Conservation (phyloP, 1,140 invertebrate genomes). For the Chymomyza costata region DNA sequence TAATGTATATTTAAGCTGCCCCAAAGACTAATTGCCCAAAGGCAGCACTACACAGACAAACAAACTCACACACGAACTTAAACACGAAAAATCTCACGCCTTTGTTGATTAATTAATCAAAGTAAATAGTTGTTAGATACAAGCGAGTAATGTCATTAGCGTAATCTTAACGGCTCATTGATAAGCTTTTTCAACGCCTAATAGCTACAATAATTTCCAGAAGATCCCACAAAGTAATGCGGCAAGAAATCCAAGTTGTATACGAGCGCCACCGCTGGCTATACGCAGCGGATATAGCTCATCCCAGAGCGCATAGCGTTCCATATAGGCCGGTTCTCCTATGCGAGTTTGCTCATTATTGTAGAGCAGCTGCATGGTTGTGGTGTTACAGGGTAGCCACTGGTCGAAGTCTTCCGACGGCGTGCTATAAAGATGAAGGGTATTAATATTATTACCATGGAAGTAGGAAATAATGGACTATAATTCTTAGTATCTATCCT, state of each 20-base stretch:
- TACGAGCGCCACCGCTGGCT: slow-evolving; percentile 19
- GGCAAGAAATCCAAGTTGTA: no score
- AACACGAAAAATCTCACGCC: slow-evolving; percentile 59
- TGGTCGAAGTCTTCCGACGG: background rate
- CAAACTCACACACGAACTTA: slow-evolving; percentile 1
- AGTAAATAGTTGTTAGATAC: slow-evolving; percentile 48
- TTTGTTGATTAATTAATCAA: slow-evolving; percentile 70
- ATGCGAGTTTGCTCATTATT: slow-evolving; percentile 2
- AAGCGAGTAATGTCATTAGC: slow-evolving; percentile 46
- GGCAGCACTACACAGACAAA: slow-evolving; percentile 7
- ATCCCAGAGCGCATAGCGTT: slow-evolving; percentile 21
- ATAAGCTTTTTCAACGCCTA: slow-evolving; percentile 69
- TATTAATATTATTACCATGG: background rate
- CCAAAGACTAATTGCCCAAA: slow-evolving; percentile 59
- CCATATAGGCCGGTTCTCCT: background rate
- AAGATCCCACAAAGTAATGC: slow-evolving; percentile 12
- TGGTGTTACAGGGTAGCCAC: background rate
- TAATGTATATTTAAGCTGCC: slow-evolving; percentile 70
- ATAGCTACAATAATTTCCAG: slow-evolving; percentile 60
- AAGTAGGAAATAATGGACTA: no score
- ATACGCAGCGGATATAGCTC: slow-evolving; percentile 14
- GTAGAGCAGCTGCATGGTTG: background rate
- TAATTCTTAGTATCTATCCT: no score
- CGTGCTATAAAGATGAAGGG: background rate
- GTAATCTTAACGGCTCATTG: slow-evolving; percentile 68